Evolutionary conservation across 2,113 vertebrate species (phyloP).

Genomic region (Silurus meridionalis): DNA sequence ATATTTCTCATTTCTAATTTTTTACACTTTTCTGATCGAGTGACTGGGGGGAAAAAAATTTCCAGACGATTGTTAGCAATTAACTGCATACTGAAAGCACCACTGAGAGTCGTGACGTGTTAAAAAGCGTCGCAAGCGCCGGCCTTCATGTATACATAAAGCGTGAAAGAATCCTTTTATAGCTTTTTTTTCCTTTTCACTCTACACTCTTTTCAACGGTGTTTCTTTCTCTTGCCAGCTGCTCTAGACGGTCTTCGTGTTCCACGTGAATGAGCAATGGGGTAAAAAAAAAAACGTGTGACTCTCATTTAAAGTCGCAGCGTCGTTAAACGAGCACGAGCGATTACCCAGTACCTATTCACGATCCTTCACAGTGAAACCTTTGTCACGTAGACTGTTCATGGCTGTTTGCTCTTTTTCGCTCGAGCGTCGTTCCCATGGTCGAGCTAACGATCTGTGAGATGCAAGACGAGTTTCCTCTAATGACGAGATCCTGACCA

Average conservation of each 20-base stretch:
- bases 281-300: neutral
- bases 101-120: neutral
- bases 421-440: slow-evolving; percentile 45
- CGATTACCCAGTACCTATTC: neutral
- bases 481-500: slow-evolving; percentile 46
- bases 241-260: neutral
- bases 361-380: neutral
- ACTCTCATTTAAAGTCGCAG: neutral
- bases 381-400: slow-evolving; percentile 3
- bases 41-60: too few species aligned
- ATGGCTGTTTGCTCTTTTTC: slow-evolving; percentile 24
- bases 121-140: neutral
- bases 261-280: neutral
- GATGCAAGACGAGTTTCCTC: slow-evolving; percentile 28
- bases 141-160: neutral
- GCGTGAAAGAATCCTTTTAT: neutral
- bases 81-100: too few species aligned
- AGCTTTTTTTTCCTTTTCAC: neutral
- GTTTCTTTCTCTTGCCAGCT: slow-evolving; percentile 16
- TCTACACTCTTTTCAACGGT: neutral
- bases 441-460: slow-evolving; percentile 41
- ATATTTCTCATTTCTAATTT: too few species aligned
- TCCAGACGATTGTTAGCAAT: too few species aligned
- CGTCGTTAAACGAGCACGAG: neutral
- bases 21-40: too few species aligned